Conservation (phyloP, 1,140 invertebrate species). For the Bombus soroeensis region DNA sequence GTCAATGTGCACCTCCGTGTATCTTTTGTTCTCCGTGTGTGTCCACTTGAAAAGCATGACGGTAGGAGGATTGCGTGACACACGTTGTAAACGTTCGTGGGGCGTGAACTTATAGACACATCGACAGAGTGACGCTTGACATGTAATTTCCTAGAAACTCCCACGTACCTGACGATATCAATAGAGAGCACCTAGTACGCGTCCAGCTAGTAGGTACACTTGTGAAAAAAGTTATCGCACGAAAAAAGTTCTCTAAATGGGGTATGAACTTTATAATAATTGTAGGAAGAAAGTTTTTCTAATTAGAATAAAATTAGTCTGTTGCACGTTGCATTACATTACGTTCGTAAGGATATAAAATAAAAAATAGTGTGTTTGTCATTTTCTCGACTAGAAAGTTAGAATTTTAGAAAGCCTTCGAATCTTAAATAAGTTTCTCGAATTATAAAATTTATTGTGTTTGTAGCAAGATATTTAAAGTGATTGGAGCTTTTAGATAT, state of each 20-base stretch:
- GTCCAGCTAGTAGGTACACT: background rate
- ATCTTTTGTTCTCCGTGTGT: conserved; percentile 3
- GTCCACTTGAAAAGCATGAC: conserved; percentile 1
- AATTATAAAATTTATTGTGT: background rate
- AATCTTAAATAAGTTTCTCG: background rate
- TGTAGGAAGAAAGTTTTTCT: background rate
- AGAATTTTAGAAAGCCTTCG: background rate
- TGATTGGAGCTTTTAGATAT: background rate
- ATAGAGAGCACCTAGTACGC: background rate
- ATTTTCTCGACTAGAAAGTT: background rate
- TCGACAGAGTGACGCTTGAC: conserved; percentile 23
- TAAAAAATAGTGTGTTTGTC: no score
- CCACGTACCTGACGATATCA: conserved; percentile 7
- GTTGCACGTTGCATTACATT: no score
- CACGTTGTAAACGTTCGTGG: conserved; percentile 5
- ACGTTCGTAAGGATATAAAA: no score
- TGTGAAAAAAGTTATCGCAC: background rate
- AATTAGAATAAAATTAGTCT: background rate
- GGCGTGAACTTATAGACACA: conserved; percentile 18
- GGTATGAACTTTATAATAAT: background rate
- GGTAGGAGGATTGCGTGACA: conserved; percentile 16
- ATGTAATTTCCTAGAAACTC: conserved; percentile 27
- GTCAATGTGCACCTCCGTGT: background rate
- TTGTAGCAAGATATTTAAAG: background rate
- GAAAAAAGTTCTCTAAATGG: background rate